Base-by-base conservation (phyloP, 92 coral and sea anemone genomes). In the Porites lobata region DNA sequence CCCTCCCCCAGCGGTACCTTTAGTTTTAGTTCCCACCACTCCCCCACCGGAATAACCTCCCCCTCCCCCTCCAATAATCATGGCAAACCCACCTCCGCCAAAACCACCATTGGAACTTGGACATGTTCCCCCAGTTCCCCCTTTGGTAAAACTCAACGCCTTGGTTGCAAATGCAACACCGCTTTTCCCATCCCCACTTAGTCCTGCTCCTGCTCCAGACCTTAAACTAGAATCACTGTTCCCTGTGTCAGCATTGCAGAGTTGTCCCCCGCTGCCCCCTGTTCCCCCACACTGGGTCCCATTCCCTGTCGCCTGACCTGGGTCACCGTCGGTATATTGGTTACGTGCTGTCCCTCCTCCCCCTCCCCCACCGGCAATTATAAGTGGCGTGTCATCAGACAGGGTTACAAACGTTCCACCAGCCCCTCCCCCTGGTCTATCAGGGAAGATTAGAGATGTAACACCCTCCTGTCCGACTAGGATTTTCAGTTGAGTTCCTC, bases 351-450 rank as follows among this genome's bases (percentile, higher is more conserved):
- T 18, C 0, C 98, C 98, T 18, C 99, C 98, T 7, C 98, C 99
- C 47, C 98, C 99, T 9, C 98, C 99, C 65, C 99, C 99, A n/a
- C 98, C 99, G 11, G 98, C 96, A 87, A 95, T 85, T 12, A 95
- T 62, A 24, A 96, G 81, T 26, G 96, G 94, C 13, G 71, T 62
- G 57, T 76, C 65, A 74, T 87, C 72, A 26, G 8, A 22, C 21
- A 86, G 72, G 26, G 94, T 84, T 3, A 96, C 95, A 88, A 93
- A 95, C 1, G 86, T 87, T 11, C 99, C 99, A 6, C 99, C 99
- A 43, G 98, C 99, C 47, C 99, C 99, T 26, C 98, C 96, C 78
- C 99, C 99, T 3, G 94, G 89, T 11, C 63, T 18, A 10, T 91
- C 85, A 21, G 21, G 20, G 71, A 84, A 68, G 0, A 0, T 18